phyloP scores from a whole-genome alignment of 2,797 vertebrate species.

The Mus spretus region DNA sequence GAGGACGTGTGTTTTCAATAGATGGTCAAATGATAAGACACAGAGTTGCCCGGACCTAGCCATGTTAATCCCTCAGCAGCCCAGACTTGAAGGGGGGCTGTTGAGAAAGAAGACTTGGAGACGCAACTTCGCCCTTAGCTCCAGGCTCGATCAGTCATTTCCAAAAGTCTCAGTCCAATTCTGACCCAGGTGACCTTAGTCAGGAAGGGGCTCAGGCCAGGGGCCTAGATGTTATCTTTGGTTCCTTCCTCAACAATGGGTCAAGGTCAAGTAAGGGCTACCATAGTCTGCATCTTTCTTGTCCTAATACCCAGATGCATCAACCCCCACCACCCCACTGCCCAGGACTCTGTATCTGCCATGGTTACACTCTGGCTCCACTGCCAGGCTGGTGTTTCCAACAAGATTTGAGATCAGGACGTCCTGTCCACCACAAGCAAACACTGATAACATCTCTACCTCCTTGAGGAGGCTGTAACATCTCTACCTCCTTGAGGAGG shows the following conservation, averaged over 20 bases:
- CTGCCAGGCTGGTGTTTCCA: not conserved
- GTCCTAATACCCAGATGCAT: not conserved
- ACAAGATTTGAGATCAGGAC: not conserved
- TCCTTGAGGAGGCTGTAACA: not conserved
- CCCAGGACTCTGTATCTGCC: not conserved
- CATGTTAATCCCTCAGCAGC: not conserved
- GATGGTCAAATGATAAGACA: not conserved
- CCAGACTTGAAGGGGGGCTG: not conserved
- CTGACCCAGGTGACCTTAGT: not conserved
- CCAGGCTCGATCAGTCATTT: not conserved
- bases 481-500: not conserved
- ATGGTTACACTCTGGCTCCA: not conserved
- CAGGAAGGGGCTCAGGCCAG: not conserved
- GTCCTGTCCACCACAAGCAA: not conserved
- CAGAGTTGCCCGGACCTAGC: not conserved
- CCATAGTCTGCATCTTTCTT: not conserved
- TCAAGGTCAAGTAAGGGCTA: not conserved
- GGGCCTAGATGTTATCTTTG: not conserved
- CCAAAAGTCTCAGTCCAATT: not conserved
- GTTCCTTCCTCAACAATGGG: fast-evolving
- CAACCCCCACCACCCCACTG: fast-evolving
- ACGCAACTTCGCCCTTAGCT: not conserved
- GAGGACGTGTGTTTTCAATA: not conserved
- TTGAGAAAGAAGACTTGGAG: not conserved
- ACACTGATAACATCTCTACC: not conserved